Conservation (phyloP, 2,888 invertebrate genomes). For the Ormyrus rosae region DNA sequence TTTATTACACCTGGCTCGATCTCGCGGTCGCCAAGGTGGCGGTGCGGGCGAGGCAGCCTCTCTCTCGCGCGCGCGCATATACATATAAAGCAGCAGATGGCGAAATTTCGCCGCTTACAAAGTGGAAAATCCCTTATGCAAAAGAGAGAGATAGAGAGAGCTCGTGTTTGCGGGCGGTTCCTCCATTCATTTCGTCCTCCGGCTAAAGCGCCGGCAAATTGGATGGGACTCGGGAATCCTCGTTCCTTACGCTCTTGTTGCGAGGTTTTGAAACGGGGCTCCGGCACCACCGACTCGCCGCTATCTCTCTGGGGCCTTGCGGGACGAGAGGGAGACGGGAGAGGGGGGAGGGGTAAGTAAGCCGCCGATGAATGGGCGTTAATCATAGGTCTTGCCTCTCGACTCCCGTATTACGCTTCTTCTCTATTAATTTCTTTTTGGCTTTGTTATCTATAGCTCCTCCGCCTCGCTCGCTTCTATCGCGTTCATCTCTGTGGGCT, state of each 20-base stretch:
- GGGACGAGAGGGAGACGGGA: not conserved
- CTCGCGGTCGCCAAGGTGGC: conserved; percentile 37
- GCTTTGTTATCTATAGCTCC: conserved; percentile 52
- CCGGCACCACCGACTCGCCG: not conserved
- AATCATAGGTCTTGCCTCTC: conserved; percentile 60
- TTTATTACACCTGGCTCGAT: conserved; percentile 31
- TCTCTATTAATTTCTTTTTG: conserved; percentile 40
- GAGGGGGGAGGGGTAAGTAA: conserved; percentile 57
- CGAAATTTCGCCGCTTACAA: conserved; percentile 25
- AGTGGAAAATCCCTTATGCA: conserved; percentile 55
- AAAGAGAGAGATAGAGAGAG: conserved; percentile 32
- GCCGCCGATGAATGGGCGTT: conserved; percentile 66
- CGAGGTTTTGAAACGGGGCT: conserved; percentile 38
- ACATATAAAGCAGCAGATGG: conserved; percentile 14
- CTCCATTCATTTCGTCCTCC: conserved; percentile 51
- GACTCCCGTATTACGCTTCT: conserved; percentile 37
- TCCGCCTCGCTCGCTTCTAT: conserved; percentile 22
- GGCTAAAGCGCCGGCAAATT: conserved; percentile 59
- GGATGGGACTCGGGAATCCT: conserved; percentile 52
- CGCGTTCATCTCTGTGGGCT: conserved; percentile 6
- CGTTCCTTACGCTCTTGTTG: conserved; percentile 4
- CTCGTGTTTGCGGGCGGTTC: conserved; percentile 50
- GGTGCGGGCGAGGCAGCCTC: not conserved
- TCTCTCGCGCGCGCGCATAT: not conserved
- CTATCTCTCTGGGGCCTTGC: not conserved